phyloP scores from a whole-genome alignment of 2,797 vertebrate genomes.

The Sebastes diaconus region DNA sequence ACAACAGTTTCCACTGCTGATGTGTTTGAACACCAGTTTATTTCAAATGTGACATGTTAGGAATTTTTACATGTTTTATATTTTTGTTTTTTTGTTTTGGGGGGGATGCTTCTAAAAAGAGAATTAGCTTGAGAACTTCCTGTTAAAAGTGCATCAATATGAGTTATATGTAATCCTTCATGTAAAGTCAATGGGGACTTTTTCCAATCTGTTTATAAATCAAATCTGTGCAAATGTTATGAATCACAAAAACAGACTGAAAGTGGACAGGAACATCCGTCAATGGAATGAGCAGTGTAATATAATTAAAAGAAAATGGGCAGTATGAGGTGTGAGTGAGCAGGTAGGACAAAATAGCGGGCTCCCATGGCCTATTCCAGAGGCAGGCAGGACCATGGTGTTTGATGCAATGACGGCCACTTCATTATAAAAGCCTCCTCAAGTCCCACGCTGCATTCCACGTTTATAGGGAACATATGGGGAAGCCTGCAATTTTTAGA shows the following conservation, averaged over 20 bases:
- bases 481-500: constrained; percentile 87
- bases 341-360: constrained; percentile 50
- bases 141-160: neutral
- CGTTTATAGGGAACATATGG: constrained; percentile 84
- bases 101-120: neutral
- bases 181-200: neutral
- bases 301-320: constrained; percentile 44
- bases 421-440: constrained; percentile 85
- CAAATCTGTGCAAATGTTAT: neutral
- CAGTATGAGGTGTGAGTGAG: constrained; percentile 67
- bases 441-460: constrained; percentile 87
- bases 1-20: neutral
- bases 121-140: constrained; percentile 6
- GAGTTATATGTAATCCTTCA: neutral
- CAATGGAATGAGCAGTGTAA: constrained; percentile 23
- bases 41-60: constrained; percentile 4
- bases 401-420: constrained; percentile 86
- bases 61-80: neutral
- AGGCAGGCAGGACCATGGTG: constrained; percentile 70
- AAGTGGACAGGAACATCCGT: constrained; percentile 10
- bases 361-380: constrained; percentile 55
- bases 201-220: neutral
- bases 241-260: neutral
- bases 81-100: constrained; percentile 5
- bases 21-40: neutral